phyloP scores from a whole-genome alignment of 2,888 invertebrate species.

The Uloborus plumipes region DNA sequence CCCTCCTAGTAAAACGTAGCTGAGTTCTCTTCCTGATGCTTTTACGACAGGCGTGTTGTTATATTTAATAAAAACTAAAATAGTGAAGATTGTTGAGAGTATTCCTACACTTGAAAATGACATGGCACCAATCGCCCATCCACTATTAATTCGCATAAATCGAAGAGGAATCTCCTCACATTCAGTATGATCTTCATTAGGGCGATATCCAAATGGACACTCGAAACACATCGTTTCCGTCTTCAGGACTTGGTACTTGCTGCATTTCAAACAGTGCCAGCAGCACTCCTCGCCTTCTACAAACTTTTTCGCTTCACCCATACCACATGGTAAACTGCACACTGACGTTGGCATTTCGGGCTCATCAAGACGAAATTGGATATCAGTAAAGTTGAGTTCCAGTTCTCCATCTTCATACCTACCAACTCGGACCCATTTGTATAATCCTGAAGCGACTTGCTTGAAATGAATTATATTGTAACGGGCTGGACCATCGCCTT shows the following conservation, averaged over 20 bases:
- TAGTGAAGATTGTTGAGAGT: slow-evolving; percentile 69
- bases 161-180: slow-evolving; percentile 74
- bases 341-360: slow-evolving; percentile 82
- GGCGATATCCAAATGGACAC: slow-evolving; percentile 85
- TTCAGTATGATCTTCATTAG: slow-evolving; percentile 80
- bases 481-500: slow-evolving; percentile 93
- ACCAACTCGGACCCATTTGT: slow-evolving; percentile 89
- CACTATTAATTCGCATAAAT: slow-evolving; percentile 77
- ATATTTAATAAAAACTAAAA: slow-evolving; percentile 71
- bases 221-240: slow-evolving; percentile 87
- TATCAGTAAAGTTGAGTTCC: slow-evolving; percentile 75
- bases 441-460: slow-evolving; percentile 79
- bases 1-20: slow-evolving; percentile 72
- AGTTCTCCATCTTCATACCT: slow-evolving; percentile 87
- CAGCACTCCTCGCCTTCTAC: slow-evolving; percentile 94
- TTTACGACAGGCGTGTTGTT: slow-evolving; percentile 72
- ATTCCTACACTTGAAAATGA: slow-evolving; percentile 74
- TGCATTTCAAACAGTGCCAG: slow-evolving; percentile 94
- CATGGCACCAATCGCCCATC: slow-evolving; percentile 95
- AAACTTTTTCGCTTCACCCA: slow-evolving; percentile 91
- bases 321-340: slow-evolving; percentile 89
- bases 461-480: slow-evolving; percentile 97
- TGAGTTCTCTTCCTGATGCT: slow-evolving; percentile 73
- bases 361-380: slow-evolving; percentile 63
- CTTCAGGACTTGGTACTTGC: slow-evolving; percentile 84